Percentiles rank a stretch among this genome's conserved stretches.
phyloP scores from a whole-genome alignment of 2,888 invertebrate species.

The Isoperla grammatica region DNA sequence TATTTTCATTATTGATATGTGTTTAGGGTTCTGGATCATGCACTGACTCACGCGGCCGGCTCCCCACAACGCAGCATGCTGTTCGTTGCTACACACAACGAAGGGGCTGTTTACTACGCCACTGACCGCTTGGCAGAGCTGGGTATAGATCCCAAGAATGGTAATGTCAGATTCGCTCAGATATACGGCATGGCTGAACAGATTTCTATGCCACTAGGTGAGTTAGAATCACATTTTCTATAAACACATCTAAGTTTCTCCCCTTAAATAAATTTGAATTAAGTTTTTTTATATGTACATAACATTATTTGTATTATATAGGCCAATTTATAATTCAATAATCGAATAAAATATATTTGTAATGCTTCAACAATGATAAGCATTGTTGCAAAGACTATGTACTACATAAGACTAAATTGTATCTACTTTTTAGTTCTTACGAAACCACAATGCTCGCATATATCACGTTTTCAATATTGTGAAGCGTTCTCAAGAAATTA shows the following conservation, averaged over 20 bases:
- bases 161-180: conserved; percentile 44
- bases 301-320: not conserved
- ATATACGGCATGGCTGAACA: conserved; percentile 48
- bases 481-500: no score
- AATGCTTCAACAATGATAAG: no score
- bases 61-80: conserved; percentile 30
- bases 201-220: conserved; percentile 44
- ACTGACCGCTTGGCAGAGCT: conserved; percentile 36
- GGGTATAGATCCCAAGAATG: conserved; percentile 32
- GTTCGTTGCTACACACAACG: conserved; percentile 47
- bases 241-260: not conserved
- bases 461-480: no score
- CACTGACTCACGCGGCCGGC: conserved; percentile 18
- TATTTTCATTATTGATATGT: no score
- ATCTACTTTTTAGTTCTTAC: no score
- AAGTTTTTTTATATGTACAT: not conserved
- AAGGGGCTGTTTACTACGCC: conserved; percentile 39
- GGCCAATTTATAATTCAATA: not conserved
- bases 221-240: conserved; percentile 23
- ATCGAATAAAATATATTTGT: not conserved
- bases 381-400: no score
- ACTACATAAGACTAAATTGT: no score
- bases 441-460: no score
- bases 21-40: conserved; percentile 22
- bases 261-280: not conserved